A percentile compares a stretch with the other conserved stretches of the same genome.
Conservation (phyloP, 2,797 vertebrate species). For the Delichon dasypus region DNA sequence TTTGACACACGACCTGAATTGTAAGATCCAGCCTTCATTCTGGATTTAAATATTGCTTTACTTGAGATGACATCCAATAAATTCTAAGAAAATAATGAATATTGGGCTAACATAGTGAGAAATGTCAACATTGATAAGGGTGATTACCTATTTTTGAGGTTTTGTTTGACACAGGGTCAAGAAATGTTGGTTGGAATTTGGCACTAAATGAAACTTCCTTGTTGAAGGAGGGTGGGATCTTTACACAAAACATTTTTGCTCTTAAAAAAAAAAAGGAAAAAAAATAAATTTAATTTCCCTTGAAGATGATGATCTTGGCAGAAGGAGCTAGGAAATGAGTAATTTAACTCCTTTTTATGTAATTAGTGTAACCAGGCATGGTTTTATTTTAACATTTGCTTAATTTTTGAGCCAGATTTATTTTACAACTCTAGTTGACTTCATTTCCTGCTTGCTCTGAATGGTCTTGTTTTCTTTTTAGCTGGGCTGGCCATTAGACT, state of each 20-base stretch:
- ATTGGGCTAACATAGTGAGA: neutral
- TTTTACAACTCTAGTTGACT: slow-evolving; percentile 68
- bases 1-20: neutral
- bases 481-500: slow-evolving; percentile 45
- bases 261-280: neutral
- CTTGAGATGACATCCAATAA: neutral
- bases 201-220: slow-evolving; percentile 41
- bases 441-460: slow-evolving; percentile 63
- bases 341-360: slow-evolving; percentile 69
- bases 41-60: neutral
- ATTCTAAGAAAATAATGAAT: neutral
- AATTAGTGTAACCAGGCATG: slow-evolving; percentile 68
- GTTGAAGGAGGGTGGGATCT: neutral
- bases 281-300: slow-evolving; percentile 72
- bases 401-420: slow-evolving; percentile 70
- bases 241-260: slow-evolving; percentile 47
- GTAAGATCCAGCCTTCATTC: neutral
- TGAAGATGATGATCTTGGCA: slow-evolving; percentile 62
- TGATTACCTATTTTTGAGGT: neutral
- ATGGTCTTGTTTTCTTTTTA: slow-evolving; percentile 58
- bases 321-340: slow-evolving; percentile 69
- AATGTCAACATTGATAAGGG: neutral
- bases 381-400: slow-evolving; percentile 72
- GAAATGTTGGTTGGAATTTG: slow-evolving; percentile 19
- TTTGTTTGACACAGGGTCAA: neutral